These are phyloP conservation scores for Eristalinus aeneus DNA, from an alignment of 2,888 invertebrate genomes.

Conservation along the genomic window DNA sequence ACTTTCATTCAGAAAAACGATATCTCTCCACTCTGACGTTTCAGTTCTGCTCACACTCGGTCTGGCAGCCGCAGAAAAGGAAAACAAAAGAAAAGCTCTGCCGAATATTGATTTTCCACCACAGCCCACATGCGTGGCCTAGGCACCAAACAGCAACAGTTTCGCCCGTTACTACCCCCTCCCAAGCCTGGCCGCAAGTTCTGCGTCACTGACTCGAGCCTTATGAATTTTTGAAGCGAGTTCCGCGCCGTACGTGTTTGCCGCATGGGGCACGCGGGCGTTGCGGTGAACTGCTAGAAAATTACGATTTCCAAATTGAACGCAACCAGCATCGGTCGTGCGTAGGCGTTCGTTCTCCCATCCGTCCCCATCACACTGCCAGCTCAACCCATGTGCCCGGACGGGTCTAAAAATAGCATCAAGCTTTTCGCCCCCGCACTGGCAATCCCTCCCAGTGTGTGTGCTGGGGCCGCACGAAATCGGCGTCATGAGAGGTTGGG, in stretches of 20 bases:
- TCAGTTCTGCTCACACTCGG: slow-evolving; percentile 3
- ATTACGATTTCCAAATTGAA: slow-evolving; percentile 7
- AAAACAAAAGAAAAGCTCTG: background rate
- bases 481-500: background rate
- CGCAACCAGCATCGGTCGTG: slow-evolving; percentile 16
- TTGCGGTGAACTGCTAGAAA: background rate
- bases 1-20: slow-evolving; percentile 45
- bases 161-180: background rate
- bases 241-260: background rate
- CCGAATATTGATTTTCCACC: slow-evolving; percentile 38
- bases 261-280: background rate
- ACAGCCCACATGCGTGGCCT: background rate
- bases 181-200: background rate
- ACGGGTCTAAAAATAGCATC: slow-evolving; percentile 62
- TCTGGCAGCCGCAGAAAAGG: background rate
- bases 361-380: background rate
- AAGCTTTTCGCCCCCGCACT: slow-evolving; percentile 51
- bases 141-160: slow-evolving; percentile 39
- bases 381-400: slow-evolving; percentile 39
- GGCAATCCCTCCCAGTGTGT: slow-evolving; percentile 1
- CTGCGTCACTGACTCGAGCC: background rate
- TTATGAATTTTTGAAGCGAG: background rate
- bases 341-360: slow-evolving; percentile 3
- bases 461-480: background rate
- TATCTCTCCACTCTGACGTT: slow-evolving; percentile 38